phyloP scores from a whole-genome alignment of 2,888 invertebrate species.

The Chrysolina americana region DNA sequence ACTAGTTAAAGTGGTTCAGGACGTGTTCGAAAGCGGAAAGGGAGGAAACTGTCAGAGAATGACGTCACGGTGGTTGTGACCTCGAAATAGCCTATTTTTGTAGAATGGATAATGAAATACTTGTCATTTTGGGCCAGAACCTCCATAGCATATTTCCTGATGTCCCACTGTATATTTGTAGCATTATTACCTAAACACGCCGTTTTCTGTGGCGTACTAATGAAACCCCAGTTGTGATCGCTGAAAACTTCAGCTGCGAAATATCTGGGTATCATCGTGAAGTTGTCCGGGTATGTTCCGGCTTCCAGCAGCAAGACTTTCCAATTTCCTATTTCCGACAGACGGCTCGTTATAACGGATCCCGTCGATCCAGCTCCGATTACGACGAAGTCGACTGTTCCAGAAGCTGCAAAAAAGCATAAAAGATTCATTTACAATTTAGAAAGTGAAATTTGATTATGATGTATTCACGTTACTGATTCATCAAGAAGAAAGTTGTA shows the following conservation, averaged over 20 bases:
- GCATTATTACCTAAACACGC: conserved; percentile 48
- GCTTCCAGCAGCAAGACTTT: conserved; percentile 52
- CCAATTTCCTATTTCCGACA: conserved; percentile 50
- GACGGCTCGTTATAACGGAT: conserved; percentile 49
- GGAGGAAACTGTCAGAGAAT: no score
- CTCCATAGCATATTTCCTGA: no score
- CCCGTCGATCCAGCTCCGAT: conserved; percentile 53
- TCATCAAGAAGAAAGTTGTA: no score
- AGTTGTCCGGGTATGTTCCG: conserved; percentile 48
- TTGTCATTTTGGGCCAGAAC: no score
- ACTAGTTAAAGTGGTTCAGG: no score
- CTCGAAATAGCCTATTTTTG: no score
- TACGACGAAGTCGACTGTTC: conserved; percentile 49
- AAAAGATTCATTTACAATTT: conserved; percentile 5
- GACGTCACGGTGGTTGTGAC: no score
- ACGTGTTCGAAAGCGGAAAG: no score
- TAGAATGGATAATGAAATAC: no score
- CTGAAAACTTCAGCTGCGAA: conserved; percentile 44
- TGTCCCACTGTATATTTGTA: no score
- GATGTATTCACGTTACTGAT: no score
- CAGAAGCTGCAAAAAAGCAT: conserved; percentile 44
- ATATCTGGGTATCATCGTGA: conserved; percentile 48
- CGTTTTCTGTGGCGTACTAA: conserved; percentile 47
- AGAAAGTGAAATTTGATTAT: background rate
- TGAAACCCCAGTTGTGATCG: conserved; percentile 52